Percentiles rank a stretch among this genome's conserved stretches.
These are phyloP conservation scores for Dioctria linearis DNA, from an alignment of 2,888 invertebrate species.

Conservation along the genomic window DNA sequence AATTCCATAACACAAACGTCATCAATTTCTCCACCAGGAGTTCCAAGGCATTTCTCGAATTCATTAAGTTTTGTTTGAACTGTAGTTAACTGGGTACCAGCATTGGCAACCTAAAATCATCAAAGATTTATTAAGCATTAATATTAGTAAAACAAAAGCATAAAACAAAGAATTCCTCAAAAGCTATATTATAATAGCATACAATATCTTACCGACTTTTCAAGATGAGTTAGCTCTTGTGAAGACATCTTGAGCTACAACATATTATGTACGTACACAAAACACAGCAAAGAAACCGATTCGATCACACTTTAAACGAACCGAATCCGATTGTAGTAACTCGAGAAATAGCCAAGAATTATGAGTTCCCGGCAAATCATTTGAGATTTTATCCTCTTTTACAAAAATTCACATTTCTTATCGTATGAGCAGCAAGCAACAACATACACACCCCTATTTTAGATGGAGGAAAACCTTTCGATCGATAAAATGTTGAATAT, in stretches of 20 bases:
- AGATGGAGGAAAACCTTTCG: not conserved
- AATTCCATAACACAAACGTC: constrained; percentile 82
- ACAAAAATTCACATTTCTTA: constrained; percentile 33
- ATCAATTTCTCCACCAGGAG: constrained; percentile 67
- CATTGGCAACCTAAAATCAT: constrained; percentile 77
- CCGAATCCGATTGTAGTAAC: constrained; percentile 11
- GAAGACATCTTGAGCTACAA: not conserved
- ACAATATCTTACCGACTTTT: constrained; percentile 46
- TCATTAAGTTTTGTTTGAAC: constrained; percentile 83
- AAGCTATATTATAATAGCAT: not conserved
- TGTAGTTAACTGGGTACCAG: constrained; percentile 81
- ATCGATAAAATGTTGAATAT: constrained; percentile 48
- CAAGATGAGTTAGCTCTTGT: constrained; percentile 46
- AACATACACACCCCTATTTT: constrained; percentile 36
- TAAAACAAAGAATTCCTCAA: not conserved
- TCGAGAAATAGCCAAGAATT: constrained; percentile 12
- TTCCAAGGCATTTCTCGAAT: constrained; percentile 74
- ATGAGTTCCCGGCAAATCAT: constrained; percentile 1
- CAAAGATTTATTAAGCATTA: constrained; percentile 22
- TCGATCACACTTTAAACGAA: not conserved
- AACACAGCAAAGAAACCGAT: constrained; percentile 4
- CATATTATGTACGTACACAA: not conserved
- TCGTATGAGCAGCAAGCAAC: constrained; percentile 4
- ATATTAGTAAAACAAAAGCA: too few species aligned
- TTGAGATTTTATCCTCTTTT: not conserved